Evolutionary conservation across 2,888 invertebrate genomes (phyloP).

Genomic region (Leucophenga maculata): DNA sequence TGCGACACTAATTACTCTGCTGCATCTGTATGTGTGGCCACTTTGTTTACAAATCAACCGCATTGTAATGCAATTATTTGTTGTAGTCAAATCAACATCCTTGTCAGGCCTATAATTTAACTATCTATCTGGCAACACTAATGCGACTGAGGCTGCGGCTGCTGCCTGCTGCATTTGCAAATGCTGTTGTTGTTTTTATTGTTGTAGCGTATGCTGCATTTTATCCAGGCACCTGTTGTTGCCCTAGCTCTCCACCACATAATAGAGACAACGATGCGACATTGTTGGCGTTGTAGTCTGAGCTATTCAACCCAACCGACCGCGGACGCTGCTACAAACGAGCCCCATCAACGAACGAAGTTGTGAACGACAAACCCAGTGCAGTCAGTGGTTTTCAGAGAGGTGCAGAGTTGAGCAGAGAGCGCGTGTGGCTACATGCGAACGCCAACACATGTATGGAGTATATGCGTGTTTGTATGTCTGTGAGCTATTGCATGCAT

Average conservation of each 20-base stretch:
- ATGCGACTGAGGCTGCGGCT: no score
- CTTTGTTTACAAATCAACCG: no score
- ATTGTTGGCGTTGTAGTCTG: not conserved
- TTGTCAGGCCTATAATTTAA: not conserved
- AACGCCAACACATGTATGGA: constrained; percentile 1
- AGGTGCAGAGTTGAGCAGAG: not conserved
- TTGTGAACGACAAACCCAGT: not conserved
- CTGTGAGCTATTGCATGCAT: not conserved
- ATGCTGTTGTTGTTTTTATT: not conserved
- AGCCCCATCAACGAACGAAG: constrained; percentile 7
- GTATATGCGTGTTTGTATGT: not conserved
- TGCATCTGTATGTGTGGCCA: no score
- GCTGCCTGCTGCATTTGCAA: not conserved
- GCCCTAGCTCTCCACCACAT: not conserved
- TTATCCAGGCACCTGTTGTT: constrained; percentile 26
- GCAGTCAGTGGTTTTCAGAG: no score
- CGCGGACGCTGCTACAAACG: not conserved
- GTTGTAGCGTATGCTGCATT: constrained; percentile 11
- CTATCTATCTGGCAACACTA: not conserved
- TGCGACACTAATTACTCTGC: no score
- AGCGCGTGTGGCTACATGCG: not conserved
- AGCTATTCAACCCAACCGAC: not conserved
- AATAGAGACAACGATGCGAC: not conserved
- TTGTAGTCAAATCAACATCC: no score
- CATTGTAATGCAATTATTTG: no score